Percentiles rank a stretch among this genome's conserved stretches.
Conservation (phyloP, 2,888 invertebrate genomes). For the Lumbricus terrestris region DNA sequence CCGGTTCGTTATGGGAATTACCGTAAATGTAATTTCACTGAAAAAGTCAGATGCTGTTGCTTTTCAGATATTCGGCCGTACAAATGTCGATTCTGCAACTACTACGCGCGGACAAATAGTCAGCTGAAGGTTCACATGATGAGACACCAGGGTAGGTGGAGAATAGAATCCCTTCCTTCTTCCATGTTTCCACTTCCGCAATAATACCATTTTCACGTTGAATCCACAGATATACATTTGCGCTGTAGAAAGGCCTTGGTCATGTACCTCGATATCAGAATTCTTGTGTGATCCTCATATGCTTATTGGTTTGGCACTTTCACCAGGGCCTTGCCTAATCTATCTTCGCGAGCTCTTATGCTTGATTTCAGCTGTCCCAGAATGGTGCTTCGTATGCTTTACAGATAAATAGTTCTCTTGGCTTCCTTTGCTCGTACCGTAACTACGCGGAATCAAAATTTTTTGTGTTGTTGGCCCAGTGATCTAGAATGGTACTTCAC, state of each 20-base stretch:
- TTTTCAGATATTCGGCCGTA: conserved; percentile 57
- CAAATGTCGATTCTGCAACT: conserved; percentile 59
- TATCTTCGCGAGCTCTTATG: no score
- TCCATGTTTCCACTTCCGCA: background rate
- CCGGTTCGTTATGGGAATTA: background rate
- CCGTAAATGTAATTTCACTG: background rate
- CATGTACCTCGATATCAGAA: background rate
- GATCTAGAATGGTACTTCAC: no score
- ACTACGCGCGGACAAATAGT: conserved; percentile 59
- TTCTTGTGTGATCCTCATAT: background rate
- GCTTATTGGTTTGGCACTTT: no score
- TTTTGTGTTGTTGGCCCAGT: no score
- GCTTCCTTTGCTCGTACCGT: no score
- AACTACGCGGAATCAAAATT: no score
- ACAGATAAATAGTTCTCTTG: no score
- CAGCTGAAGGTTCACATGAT: conserved; percentile 62
- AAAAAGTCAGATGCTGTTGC: conserved; percentile 4
- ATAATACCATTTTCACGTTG: background rate
- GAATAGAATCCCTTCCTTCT: background rate
- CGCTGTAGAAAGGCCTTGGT: background rate
- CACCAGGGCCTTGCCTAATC: no score
- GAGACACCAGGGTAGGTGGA: conserved; percentile 58
- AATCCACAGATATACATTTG: background rate
- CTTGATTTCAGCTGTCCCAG: no score
- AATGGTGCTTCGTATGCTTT: no score